These are phyloP conservation scores for Pseudorhombus dupliciocellatus DNA, from an alignment of 2,113 vertebrate genomes.

Conservation along the genomic window DNA sequence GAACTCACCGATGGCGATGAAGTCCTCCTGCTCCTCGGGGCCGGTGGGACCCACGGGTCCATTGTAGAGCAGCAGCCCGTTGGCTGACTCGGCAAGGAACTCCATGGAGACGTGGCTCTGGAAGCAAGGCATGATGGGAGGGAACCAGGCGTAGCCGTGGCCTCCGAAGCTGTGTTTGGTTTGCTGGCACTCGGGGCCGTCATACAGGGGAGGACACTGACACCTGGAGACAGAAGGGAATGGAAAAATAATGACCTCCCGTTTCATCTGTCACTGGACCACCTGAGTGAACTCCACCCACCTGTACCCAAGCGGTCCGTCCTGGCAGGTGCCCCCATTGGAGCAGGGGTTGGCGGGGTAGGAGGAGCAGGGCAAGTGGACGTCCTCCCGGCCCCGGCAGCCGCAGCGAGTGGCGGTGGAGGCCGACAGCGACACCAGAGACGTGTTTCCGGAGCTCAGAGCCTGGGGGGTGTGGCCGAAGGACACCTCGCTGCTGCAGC, in stretches of 20 bases:
- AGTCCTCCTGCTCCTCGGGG: slow-evolving; percentile 79
- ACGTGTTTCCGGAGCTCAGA: slow-evolving; percentile 77
- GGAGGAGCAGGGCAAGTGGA: slow-evolving; percentile 83
- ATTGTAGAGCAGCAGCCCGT: slow-evolving; percentile 87
- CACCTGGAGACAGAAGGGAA: slow-evolving; percentile 76
- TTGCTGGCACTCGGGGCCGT: slow-evolving; percentile 90
- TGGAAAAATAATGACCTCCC: too few species aligned
- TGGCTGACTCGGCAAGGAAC: slow-evolving; percentile 83
- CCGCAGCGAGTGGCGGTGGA: slow-evolving; percentile 76
- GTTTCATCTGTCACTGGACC: too few species aligned
- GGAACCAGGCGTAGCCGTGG: slow-evolving; percentile 89
- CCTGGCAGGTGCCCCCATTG: slow-evolving; percentile 86
- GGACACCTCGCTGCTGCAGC: slow-evolving; percentile 81
- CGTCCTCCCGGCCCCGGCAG: slow-evolving; percentile 81
- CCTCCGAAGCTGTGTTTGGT: slow-evolving; percentile 87
- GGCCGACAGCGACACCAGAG: slow-evolving; percentile 84
- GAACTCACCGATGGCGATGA: slow-evolving; percentile 84
- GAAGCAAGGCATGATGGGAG: slow-evolving; percentile 86
- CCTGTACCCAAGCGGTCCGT: slow-evolving; percentile 88
- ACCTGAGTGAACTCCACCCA: slow-evolving; percentile 37
- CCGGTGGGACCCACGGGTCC: slow-evolving; percentile 79
- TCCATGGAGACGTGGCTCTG: slow-evolving; percentile 87
- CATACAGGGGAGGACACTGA: slow-evolving; percentile 83
- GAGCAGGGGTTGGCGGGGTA: slow-evolving; percentile 85
- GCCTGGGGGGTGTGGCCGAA: slow-evolving; percentile 78